Evolutionary conservation across 2,113 vertebrate species (phyloP).

Genomic region (Percopsis transmontana): DNA sequence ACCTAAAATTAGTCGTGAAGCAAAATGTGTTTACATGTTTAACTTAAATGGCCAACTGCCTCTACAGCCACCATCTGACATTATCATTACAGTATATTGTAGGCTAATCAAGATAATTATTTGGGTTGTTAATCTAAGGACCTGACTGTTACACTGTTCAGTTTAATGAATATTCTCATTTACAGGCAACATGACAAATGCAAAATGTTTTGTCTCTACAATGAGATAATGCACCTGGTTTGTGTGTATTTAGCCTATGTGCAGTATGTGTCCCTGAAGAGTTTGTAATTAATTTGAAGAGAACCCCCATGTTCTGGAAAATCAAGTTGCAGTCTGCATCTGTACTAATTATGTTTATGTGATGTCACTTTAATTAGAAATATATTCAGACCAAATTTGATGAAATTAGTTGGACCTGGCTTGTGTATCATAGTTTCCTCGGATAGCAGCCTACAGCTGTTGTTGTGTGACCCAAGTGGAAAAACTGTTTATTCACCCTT

Average conservation of each 20-base stretch:
- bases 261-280: constrained; percentile 35
- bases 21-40: constrained; percentile 31
- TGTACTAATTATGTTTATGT: constrained; percentile 66
- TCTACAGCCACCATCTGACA: constrained; percentile 12
- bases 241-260: neutral
- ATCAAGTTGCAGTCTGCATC: constrained; percentile 68
- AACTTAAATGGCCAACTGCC: constrained; percentile 18
- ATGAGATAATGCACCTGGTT: constrained; percentile 23
- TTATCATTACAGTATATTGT: constrained; percentile 7
- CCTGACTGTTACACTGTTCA: constrained; percentile 48
- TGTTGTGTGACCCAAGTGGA: constrained; percentile 9
- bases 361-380: constrained; percentile 71
- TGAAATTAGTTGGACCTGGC: constrained; percentile 65
- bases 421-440: constrained; percentile 48
- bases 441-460: constrained; percentile 23
- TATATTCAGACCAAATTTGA: constrained; percentile 56
- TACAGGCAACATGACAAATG: constrained; percentile 28
- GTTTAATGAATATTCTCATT: constrained; percentile 26
- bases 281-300: constrained; percentile 65
- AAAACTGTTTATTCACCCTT: constrained; percentile 16
- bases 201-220: constrained; percentile 8
- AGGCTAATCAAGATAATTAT: constrained; percentile 24
- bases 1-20: constrained; percentile 48
- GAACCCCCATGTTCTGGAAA: constrained; percentile 68
- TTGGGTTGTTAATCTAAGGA: constrained; percentile 15